phyloP scores from a whole-genome alignment of 1,140 invertebrate genomes.

The Aricia agestis region DNA sequence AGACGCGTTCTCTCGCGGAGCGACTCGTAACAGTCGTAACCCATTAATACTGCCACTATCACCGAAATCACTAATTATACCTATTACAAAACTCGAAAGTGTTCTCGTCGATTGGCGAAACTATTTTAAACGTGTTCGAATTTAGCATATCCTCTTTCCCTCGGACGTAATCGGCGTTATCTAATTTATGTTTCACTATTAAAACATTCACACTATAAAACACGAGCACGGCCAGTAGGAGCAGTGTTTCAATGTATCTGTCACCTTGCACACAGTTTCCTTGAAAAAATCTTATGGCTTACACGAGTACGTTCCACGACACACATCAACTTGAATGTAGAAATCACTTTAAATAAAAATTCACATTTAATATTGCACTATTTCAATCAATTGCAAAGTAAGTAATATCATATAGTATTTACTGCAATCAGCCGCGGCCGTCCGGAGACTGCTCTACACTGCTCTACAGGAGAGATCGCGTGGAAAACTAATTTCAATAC shows the following conservation, averaged over 20 bases:
- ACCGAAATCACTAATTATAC: slow-evolving; percentile 7
- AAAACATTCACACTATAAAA: neutral
- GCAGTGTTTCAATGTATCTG: neutral
- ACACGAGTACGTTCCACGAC: too few species aligned
- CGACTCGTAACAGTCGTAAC: neutral
- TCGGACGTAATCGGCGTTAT: neutral
- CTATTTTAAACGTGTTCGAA: neutral
- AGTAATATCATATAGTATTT: neutral
- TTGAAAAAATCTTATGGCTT: too few species aligned
- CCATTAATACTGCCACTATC: slow-evolving; percentile 4
- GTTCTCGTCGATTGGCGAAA: slow-evolving; percentile 4
- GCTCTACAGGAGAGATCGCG: slow-evolving; percentile 59
- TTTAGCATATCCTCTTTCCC: neutral
- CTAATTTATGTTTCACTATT: neutral
- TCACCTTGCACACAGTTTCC: neutral
- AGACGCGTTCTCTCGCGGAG: slow-evolving; percentile 32
- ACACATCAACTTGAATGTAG: too few species aligned
- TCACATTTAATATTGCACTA: too few species aligned
- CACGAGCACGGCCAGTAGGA: neutral
- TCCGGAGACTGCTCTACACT: slow-evolving; percentile 45
- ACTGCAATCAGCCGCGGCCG: slow-evolving; percentile 41
- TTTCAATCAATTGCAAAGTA: too few species aligned
- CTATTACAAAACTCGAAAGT: slow-evolving; percentile 2
- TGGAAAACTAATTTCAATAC: slow-evolving; percentile 50
- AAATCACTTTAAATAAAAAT: neutral